A percentile compares a stretch with the other conserved stretches of the same genome.
Evolutionary conservation across 2,888 invertebrate species (phyloP).

Genomic region (Harpalus rubripes): DNA sequence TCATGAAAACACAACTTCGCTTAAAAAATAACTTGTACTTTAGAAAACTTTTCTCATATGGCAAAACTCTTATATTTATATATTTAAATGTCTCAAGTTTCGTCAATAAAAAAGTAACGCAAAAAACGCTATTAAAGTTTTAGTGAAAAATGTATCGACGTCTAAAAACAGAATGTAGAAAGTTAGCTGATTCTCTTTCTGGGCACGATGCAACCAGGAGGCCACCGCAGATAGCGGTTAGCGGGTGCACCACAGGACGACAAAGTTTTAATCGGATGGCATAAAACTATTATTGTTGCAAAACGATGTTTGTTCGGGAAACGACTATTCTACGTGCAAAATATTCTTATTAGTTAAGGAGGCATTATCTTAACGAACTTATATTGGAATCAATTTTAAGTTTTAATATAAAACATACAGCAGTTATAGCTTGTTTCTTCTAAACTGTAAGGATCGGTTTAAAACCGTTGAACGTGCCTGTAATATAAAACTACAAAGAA

Average conservation of each 20-base stretch:
- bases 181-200: constrained; percentile 29
- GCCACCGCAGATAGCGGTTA: background rate
- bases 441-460: too few species aligned
- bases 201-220: constrained; percentile 7
- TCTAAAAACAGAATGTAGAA: constrained; percentile 31
- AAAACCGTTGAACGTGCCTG: too few species aligned
- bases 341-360: constrained; percentile 5
- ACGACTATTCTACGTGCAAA: background rate
- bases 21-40: background rate
- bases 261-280: constrained; percentile 22
- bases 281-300: constrained; percentile 21
- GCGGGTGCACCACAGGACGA: background rate
- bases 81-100: constrained; percentile 32
- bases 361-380: background rate
- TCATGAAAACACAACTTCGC: background rate
- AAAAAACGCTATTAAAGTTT: constrained; percentile 41
- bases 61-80: constrained; percentile 7
- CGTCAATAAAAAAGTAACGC: background rate
- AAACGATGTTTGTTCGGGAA: constrained; percentile 4
- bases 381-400: background rate
- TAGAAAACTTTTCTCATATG: constrained; percentile 9
- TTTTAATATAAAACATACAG: background rate
- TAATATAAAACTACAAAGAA: too few species aligned
- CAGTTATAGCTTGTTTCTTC: too few species aligned
- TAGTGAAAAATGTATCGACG: constrained; percentile 35